These are phyloP conservation scores for Micropoecilia bifurca DNA, from an alignment of 2,797 vertebrate species.

Conservation along the genomic window DNA sequence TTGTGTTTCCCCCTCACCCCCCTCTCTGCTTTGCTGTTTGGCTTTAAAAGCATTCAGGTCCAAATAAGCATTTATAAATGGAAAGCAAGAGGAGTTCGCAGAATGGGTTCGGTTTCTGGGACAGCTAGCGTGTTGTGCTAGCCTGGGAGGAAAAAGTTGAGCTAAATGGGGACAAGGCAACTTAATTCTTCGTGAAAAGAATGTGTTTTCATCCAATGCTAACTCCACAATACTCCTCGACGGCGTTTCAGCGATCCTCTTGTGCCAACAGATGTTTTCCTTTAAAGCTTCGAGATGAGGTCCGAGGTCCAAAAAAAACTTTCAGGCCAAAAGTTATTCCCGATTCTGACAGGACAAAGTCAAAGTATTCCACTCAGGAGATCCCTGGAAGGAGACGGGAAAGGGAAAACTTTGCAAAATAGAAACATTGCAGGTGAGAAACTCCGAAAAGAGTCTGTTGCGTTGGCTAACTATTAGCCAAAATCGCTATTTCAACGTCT, in stretches of 20 bases:
- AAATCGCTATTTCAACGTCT: conserved; percentile 54
- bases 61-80: conserved; percentile 2
- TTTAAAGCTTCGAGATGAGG: conserved; percentile 49
- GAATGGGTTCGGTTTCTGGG: conserved; percentile 40
- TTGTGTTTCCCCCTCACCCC: background rate
- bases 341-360: conserved; percentile 45
- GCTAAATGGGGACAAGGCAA: conserved; percentile 50
- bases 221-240: conserved; percentile 22
- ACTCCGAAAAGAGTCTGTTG: conserved; percentile 29
- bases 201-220: conserved; percentile 7
- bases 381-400: conserved; percentile 28
- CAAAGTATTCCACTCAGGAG: conserved; percentile 41
- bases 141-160: conserved; percentile 54
- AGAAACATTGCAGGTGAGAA: conserved; percentile 52
- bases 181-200: conserved; percentile 17
- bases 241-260: background rate
- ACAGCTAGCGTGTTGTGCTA: conserved; percentile 58
- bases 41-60: conserved; percentile 17
- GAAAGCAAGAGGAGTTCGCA: background rate
- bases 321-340: conserved; percentile 79
- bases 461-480: conserved; percentile 28
- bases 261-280: conserved; percentile 35
- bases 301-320: conserved; percentile 61
- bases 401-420: conserved; percentile 34
- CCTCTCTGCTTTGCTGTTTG: background rate